Percentiles rank a stretch among this genome's conserved stretches.
phyloP scores from a whole-genome alignment of 2,113 vertebrate genomes.

The Oreochromis spilurus region DNA sequence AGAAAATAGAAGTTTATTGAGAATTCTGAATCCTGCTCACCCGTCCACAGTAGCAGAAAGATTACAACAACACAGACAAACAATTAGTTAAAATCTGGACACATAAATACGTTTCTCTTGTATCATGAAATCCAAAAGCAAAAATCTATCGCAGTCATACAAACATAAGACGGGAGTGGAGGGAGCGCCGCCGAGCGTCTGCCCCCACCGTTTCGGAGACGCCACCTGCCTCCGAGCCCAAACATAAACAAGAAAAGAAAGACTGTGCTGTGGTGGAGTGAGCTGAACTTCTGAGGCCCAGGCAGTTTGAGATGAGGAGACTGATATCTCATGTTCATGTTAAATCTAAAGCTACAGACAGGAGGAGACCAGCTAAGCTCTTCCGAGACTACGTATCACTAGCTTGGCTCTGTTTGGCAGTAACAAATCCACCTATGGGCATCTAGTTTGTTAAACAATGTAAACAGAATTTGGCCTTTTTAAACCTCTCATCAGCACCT shows the following conservation, averaged over 20 bases:
- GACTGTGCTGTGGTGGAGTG: conserved; percentile 27
- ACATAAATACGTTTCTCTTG: conserved; percentile 52
- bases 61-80: conserved; percentile 37
- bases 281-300: conserved; percentile 17
- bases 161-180: neutral
- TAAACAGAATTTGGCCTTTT: neutral
- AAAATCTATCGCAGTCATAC: conserved; percentile 25
- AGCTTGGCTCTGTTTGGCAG: neutral
- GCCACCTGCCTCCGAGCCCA: conserved; percentile 21
- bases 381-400: neutral
- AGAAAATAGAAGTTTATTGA: conserved; percentile 79
- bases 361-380: neutral
- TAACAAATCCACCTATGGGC: neutral
- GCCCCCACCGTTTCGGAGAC: neutral
- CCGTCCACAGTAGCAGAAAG: conserved; percentile 57
- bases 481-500: neutral
- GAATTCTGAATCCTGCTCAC: conserved; percentile 72
- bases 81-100: conserved; percentile 52
- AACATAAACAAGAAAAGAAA: conserved; percentile 52
- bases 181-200: neutral
- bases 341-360: neutral
- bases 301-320: neutral
- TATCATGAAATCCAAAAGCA: conserved; percentile 33
- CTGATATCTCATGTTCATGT: neutral
- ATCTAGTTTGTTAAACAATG: neutral